These are phyloP conservation scores for Mesorhabditis belari DNA, from an alignment of 2,888 invertebrate species.

Conservation along the genomic window DNA sequence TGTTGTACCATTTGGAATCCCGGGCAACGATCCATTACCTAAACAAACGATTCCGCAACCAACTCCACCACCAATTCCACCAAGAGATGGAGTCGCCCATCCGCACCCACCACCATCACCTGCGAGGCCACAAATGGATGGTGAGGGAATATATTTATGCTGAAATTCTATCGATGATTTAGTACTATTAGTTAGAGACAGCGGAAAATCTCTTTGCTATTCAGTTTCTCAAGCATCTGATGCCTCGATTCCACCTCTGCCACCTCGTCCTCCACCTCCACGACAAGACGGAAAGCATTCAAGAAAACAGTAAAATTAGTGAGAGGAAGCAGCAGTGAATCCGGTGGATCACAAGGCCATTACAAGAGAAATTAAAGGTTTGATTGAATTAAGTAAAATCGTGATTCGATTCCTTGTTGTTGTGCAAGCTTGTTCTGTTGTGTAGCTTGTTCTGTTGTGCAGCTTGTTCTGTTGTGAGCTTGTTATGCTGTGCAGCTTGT, in stretches of 20 bases:
- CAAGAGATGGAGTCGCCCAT: conserved; percentile 3
- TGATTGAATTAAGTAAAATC: too few relatives aligned
- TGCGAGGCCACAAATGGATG: conserved; percentile 13
- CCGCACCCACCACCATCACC: conserved; percentile 6
- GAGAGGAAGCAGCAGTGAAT: too few relatives aligned
- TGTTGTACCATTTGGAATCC: neutral
- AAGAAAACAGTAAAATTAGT: neutral
- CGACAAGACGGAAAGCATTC: conserved; percentile 1
- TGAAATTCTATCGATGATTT: neutral
- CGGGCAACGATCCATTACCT: neutral
- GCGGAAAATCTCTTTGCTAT: neutral
- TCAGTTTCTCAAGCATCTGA: neutral
- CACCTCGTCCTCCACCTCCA: conserved; percentile 10
- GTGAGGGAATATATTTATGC: neutral
- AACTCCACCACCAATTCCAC: conserved; percentile 3
- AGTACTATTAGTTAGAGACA: neutral
- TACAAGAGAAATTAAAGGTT: too few relatives aligned
- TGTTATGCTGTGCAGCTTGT: too few relatives aligned
- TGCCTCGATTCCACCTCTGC: conserved; percentile 11
- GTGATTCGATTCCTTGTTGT: too few relatives aligned
- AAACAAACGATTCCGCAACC: too few relatives aligned
- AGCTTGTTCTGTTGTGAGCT: too few relatives aligned
- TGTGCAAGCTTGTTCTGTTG: too few relatives aligned
- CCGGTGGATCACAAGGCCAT: too few relatives aligned
- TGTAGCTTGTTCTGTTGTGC: too few relatives aligned